These are phyloP conservation scores for Acinonyx jubatus DNA, from an alignment of 2,113 vertebrate species.

Conservation along the genomic window DNA sequence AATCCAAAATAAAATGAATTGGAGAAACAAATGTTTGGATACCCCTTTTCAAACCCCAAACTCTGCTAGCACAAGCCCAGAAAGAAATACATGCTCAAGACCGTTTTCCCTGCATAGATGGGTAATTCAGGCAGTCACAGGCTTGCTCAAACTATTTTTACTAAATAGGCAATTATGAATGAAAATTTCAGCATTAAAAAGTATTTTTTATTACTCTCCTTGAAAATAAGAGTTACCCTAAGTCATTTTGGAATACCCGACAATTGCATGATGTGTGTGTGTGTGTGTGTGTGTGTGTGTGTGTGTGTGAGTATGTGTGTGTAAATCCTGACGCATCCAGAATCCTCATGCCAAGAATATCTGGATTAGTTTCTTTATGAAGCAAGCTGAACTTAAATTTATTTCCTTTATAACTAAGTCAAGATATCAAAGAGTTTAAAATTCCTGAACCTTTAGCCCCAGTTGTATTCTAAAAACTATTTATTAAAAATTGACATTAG, in stretches of 20 bases:
- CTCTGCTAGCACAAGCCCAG: accelerated
- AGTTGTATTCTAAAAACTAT: background rate
- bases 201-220: background rate
- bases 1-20: background rate
- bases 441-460: background rate
- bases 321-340: background rate
- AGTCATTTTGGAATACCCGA: background rate
- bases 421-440: background rate
- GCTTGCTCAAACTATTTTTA: background rate
- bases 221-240: background rate
- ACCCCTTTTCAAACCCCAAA: background rate
- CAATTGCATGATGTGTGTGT: background rate
- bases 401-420: background rate
- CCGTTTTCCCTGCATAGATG: background rate
- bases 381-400: background rate
- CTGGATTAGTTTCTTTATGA: background rate
- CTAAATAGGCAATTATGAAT: background rate
- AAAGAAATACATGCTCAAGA: background rate
- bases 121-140: background rate
- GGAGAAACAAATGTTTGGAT: background rate
- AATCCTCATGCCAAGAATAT: background rate
- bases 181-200: background rate
- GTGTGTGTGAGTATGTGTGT: background rate
- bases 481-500: background rate
- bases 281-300: background rate